Conservation (phyloP, 23 tunicate genomes). For the Trididemnum miniatum region DNA sequence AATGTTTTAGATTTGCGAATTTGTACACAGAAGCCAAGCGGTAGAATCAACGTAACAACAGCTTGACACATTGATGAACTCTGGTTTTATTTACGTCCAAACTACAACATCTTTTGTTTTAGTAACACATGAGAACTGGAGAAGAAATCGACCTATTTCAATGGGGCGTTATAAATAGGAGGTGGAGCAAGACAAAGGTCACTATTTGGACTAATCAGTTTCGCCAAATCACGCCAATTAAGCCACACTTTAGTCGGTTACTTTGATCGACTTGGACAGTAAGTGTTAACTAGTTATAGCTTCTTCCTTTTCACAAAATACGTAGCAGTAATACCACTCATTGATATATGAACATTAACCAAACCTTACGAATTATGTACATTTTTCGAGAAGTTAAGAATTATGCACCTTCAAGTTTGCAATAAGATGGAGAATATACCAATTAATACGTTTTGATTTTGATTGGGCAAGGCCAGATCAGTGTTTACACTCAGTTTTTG, state of each 20-base stretch:
- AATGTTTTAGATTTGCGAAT: not conserved
- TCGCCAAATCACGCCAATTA: not conserved
- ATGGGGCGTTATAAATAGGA: not conserved
- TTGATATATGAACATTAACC: too few relatives aligned
- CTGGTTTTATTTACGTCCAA: not conserved
- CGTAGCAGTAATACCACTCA: too few relatives aligned
- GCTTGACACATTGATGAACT: not conserved
- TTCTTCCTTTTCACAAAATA: too few relatives aligned
- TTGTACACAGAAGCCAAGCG: not conserved
- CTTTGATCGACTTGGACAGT: not conserved
- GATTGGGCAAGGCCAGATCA: too few relatives aligned
- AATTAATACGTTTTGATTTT: too few relatives aligned
- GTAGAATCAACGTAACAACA: not conserved
- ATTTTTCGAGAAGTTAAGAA: too few relatives aligned
- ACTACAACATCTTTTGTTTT: not conserved
- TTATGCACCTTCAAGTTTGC: too few relatives aligned
- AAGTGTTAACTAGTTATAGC: not conserved
- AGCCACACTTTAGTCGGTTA: not conserved
- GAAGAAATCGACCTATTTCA: not conserved
- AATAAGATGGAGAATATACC: too few relatives aligned
- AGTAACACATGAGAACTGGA: not conserved
- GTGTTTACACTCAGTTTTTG: too few relatives aligned
- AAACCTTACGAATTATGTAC: too few relatives aligned
- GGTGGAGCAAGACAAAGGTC: conserved; percentile 24
- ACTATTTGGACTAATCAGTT: not conserved